These are phyloP conservation scores for Lepidocolaptes lacrymiger DNA, from an alignment of 2,797 vertebrate genomes.

Conservation along the genomic window DNA sequence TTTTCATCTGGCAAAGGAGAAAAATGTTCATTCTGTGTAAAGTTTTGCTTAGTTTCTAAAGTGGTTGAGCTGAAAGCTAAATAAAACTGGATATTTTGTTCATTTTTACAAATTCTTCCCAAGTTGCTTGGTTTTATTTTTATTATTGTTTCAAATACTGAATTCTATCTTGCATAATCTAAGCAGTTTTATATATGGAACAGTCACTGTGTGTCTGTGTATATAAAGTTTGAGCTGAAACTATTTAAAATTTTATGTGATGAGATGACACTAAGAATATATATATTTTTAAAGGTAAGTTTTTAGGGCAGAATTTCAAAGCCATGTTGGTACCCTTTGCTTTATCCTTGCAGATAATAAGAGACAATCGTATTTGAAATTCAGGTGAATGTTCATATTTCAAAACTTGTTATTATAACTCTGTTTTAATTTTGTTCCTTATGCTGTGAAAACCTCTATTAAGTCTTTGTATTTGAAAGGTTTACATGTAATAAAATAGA, in stretches of 20 bases:
- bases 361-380: not conserved
- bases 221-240: not conserved
- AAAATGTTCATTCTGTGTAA: constrained; percentile 82
- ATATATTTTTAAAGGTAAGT: constrained; percentile 46
- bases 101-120: constrained; percentile 38
- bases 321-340: not conserved
- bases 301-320: constrained; percentile 30
- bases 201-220: not conserved
- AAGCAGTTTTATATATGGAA: constrained; percentile 47
- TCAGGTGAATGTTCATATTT: constrained; percentile 4
- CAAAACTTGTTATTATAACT: constrained; percentile 46
- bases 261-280: not conserved
- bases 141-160: constrained; percentile 41
- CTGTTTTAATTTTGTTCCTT: constrained; percentile 49
- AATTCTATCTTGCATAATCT: constrained; percentile 47
- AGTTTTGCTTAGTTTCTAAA: not conserved
- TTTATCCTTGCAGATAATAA: constrained; percentile 17
- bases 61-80: not conserved
- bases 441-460: constrained; percentile 46
- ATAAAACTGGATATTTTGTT: constrained; percentile 32
- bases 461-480: constrained; percentile 33
- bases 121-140: not conserved
- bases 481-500: constrained; percentile 58
- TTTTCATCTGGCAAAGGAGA: constrained; percentile 79
- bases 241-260: not conserved